Evolutionary conservation across 1,140 invertebrate genomes (phyloP).

Genomic region (Helicoverpa zea): DNA sequence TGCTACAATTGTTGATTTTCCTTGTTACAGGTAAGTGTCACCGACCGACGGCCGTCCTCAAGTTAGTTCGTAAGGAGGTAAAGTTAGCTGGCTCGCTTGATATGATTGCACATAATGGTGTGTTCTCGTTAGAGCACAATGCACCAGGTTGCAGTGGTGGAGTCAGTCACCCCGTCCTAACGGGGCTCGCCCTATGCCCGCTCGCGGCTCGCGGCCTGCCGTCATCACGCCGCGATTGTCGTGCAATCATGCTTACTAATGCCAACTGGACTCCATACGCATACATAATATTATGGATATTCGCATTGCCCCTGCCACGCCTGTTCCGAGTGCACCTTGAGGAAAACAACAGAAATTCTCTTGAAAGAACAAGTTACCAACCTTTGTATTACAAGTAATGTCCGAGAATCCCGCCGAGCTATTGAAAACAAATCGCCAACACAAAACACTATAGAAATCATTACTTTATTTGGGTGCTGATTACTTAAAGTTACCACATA

Average conservation of each 20-base stretch:
- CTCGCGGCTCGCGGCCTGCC: constrained; percentile 68
- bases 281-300: constrained; percentile 68
- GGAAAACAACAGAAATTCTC: constrained; percentile 28
- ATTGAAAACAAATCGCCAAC: constrained; percentile 16
- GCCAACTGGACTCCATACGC: constrained; percentile 71
- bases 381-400: constrained; percentile 15
- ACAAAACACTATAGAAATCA: constrained; percentile 10
- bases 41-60: constrained; percentile 7
- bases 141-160: constrained; percentile 83
- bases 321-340: constrained; percentile 40
- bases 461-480: constrained; percentile 24
- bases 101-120: constrained; percentile 80
- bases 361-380: not conserved
- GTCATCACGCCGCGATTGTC: constrained; percentile 80
- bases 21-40: constrained; percentile 76
- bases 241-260: constrained; percentile 80
- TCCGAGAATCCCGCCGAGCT: constrained; percentile 25
- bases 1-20: constrained; percentile 50
- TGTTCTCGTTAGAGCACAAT: constrained; percentile 86
- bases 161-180: constrained; percentile 85
- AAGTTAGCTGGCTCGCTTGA: constrained; percentile 69
- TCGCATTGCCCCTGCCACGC: constrained; percentile 43
- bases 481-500: constrained; percentile 1
- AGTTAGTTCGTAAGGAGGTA: constrained; percentile 58
- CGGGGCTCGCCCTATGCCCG: constrained; percentile 82